phyloP scores from a whole-genome alignment of 2,888 invertebrate genomes.

The Unio pictorum region DNA sequence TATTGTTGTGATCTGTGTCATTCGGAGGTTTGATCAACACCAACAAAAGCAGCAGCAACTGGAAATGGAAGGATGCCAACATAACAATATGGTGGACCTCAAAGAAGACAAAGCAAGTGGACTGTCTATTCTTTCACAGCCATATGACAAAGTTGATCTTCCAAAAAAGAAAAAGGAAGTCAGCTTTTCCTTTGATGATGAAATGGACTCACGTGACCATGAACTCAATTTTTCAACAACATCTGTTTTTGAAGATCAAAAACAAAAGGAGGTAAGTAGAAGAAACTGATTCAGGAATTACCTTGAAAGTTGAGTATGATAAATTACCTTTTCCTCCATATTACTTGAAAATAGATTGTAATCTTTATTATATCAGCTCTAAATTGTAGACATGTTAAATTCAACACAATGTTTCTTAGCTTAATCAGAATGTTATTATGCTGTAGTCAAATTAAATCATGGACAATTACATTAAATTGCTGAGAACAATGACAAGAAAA shows the following conservation, averaged over 20 bases:
- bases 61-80: slow-evolving; percentile 37
- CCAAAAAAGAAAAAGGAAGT: slow-evolving; percentile 48
- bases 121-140: slow-evolving; percentile 21
- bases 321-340: too few relatives aligned
- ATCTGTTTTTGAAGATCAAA: slow-evolving; percentile 28
- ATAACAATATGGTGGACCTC: slow-evolving; percentile 33
- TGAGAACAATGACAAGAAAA: too few relatives aligned
- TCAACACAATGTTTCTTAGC: too few relatives aligned
- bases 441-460: too few relatives aligned
- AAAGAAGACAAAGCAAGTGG: slow-evolving; percentile 23
- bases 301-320: too few relatives aligned
- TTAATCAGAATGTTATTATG: too few relatives aligned
- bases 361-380: too few relatives aligned
- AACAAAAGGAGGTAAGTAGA: slow-evolving; percentile 16
- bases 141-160: slow-evolving; percentile 31
- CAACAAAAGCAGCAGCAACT: slow-evolving; percentile 27
- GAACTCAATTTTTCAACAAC: slow-evolving; percentile 34
- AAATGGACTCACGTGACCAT: slow-evolving; percentile 31
- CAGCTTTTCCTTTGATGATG: slow-evolving; percentile 47
- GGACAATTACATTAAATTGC: too few relatives aligned
- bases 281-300: too few relatives aligned
- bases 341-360: too few relatives aligned
- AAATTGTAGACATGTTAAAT: too few relatives aligned
- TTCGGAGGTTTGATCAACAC: slow-evolving; percentile 40
- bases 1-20: slow-evolving; percentile 41